Evolutionary conservation across 2,888 invertebrate species (phyloP).

Genomic region (Gymnoscelis rufifasciata): DNA sequence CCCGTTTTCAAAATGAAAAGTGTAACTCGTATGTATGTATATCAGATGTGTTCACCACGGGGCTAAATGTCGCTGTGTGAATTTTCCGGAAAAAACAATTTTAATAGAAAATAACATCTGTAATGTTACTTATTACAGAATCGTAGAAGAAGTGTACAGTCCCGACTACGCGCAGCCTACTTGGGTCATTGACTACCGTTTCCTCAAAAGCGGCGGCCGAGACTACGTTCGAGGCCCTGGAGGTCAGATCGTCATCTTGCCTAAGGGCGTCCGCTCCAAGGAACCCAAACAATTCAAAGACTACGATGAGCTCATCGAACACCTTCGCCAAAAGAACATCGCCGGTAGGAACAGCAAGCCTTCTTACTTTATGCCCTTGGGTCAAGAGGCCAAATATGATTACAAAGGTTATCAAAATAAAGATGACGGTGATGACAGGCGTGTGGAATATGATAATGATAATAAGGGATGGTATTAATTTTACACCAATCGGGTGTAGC

Average conservation of each 20-base stretch:
- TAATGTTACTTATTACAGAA: no score
- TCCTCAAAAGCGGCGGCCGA: slow-evolving; percentile 60
- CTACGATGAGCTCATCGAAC: slow-evolving; percentile 59
- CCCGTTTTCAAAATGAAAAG: no score
- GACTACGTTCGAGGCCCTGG: slow-evolving; percentile 61
- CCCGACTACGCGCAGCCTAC: slow-evolving; percentile 62
- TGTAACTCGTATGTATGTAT: no score
- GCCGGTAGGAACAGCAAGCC: slow-evolving; percentile 32
- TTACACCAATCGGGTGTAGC: no score
- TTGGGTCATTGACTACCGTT: slow-evolving; percentile 62
- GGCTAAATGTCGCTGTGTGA: no score
- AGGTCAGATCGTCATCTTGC: slow-evolving; percentile 61
- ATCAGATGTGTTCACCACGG: no score
- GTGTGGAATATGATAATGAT: not conserved
- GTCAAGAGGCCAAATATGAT: slow-evolving; percentile 12
- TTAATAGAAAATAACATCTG: no score
- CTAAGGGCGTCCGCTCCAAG: slow-evolving; percentile 42
- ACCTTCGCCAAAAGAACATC: slow-evolving; percentile 47
- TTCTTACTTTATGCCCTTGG: slow-evolving; percentile 26
- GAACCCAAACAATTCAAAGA: slow-evolving; percentile 49
- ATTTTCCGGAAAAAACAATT: no score
- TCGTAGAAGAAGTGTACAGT: slow-evolving; percentile 53
- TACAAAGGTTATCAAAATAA: not conserved
- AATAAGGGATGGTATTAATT: no score
- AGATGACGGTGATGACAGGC: slow-evolving; percentile 4